Evolutionary conservation across 2,888 invertebrate species (phyloP), one percentile per base, ranked within the genome.

Genomic region (Athalia rosae): DNA sequence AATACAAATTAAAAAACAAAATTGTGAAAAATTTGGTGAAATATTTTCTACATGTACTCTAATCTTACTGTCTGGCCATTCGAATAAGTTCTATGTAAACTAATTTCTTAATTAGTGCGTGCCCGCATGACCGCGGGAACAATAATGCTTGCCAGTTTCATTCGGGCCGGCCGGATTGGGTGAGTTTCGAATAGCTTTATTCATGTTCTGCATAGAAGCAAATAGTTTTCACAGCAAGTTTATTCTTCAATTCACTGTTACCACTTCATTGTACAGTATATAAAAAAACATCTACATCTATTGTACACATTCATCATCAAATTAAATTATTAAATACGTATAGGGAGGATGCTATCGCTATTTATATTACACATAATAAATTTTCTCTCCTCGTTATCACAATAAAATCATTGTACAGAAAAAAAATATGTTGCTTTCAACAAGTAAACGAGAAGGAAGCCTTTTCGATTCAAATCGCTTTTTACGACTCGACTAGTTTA

Each of bases 261-360:
- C 69, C 63, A 77, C 28, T 73, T 53, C 62, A 73, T 77, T 77
- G 73, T 77, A 77, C 69, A 84, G 83, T 77, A 61, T 77, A 77
- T 77, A 84, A 83, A 82, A 84, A 61, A 85, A 80, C 79, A 79
- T 82, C 78, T 83, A 82, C 79, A 63, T 64, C 79, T 82, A 84
- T 82, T 80, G 81, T 83, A 84, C 80, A 83, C 76, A 41, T 11
- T 61, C 81, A 79, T 79, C 79, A 85, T 83, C 83, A 84, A 85
- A 85, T 84, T 85, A 83, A 83, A 83, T 82, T 83, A 82, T 83
- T 81, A 81, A 80, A 82, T 83, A 84, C 80, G 82, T 80, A 76
- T 80, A 84, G 77, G 79, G 79, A 83, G 82, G 78, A 84, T 81
- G 82, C 56, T 78, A 83, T 73, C 76, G 77, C 84, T 78, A 81